phyloP scores from a whole-genome alignment of 2,113 vertebrate species.

The Nipponia nippon region DNA sequence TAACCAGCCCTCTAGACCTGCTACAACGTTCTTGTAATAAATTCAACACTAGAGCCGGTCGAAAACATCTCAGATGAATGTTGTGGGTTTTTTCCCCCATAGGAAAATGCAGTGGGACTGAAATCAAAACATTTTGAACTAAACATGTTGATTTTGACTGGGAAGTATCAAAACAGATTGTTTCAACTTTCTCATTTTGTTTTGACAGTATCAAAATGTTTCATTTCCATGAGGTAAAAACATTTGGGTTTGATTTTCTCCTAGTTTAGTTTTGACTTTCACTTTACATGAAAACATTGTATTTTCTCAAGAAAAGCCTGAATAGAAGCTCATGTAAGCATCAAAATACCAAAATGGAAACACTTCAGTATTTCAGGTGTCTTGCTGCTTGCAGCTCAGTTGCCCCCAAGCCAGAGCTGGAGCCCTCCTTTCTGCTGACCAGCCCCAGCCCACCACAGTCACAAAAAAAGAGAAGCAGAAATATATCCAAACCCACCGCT shows the following conservation, averaged over 20 bases:
- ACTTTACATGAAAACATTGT: not conserved
- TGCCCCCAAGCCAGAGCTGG: not conserved
- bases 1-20: not conserved
- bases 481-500: not conserved
- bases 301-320: not conserved
- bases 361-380: not conserved
- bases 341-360: not conserved
- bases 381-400: not conserved
- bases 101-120: not conserved
- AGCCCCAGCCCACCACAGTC: not conserved
- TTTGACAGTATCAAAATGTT: slow-evolving; percentile 56
- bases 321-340: not conserved
- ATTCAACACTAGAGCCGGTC: rapidly evolving
- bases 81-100: not conserved
- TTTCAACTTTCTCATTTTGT: slow-evolving; percentile 7
- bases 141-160: slow-evolving; percentile 1
- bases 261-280: not conserved
- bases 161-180: slow-evolving; percentile 56
- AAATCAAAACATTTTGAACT: slow-evolving; percentile 47
- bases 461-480: not conserved
- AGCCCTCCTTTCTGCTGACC: not conserved
- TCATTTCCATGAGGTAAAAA: slow-evolving; percentile 56
- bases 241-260: slow-evolving; percentile 24
- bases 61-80: not conserved
- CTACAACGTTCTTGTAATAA: not conserved